These are phyloP conservation scores for Poeciliopsis turneri DNA, from an alignment of 2,797 vertebrate genomes.

Conservation along the genomic window DNA sequence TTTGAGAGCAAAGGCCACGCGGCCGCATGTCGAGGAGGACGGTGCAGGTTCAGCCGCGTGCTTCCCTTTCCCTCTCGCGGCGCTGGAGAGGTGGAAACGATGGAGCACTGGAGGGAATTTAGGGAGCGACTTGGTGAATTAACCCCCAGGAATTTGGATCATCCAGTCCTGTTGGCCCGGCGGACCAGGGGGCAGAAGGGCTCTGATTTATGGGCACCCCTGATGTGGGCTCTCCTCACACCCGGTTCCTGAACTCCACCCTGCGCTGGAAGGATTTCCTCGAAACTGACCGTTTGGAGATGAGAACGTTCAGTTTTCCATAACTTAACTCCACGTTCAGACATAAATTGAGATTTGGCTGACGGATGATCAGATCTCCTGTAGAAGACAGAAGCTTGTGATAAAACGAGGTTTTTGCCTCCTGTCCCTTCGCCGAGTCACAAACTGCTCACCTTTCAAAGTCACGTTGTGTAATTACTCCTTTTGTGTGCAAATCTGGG, in stretches of 20 bases:
- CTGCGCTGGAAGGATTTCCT: constrained; percentile 51
- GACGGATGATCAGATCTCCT: constrained; percentile 41
- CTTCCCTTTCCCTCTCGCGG: constrained; percentile 23
- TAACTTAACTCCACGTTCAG: constrained; percentile 20
- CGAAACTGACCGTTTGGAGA: constrained; percentile 16
- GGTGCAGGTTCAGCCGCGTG: constrained; percentile 23
- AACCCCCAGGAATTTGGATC: constrained; percentile 84
- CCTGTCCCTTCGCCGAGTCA: constrained; percentile 64
- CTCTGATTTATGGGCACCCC: constrained; percentile 92
- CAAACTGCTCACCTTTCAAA: constrained; percentile 43
- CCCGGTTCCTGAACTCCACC: constrained; percentile 83
- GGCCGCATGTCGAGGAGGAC: constrained; percentile 32
- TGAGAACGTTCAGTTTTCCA: neutral
- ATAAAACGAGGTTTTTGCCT: constrained; percentile 61
- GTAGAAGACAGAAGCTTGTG: constrained; percentile 37
- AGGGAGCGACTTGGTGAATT: constrained; percentile 80
- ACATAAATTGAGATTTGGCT: constrained; percentile 38
- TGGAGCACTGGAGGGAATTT: constrained; percentile 67
- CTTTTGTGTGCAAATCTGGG: neutral
- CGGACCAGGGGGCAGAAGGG: constrained; percentile 75
- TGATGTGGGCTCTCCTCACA: constrained; percentile 86
- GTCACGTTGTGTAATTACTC: constrained; percentile 23
- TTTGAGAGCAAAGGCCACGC: constrained; percentile 74
- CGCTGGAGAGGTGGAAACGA: constrained; percentile 37
- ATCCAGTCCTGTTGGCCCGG: constrained; percentile 76